A percentile compares a stretch with the other conserved stretches of the same genome.
Conservation (phyloP, 2,113 vertebrate genomes). For the Coptodon bakossiorum region DNA sequence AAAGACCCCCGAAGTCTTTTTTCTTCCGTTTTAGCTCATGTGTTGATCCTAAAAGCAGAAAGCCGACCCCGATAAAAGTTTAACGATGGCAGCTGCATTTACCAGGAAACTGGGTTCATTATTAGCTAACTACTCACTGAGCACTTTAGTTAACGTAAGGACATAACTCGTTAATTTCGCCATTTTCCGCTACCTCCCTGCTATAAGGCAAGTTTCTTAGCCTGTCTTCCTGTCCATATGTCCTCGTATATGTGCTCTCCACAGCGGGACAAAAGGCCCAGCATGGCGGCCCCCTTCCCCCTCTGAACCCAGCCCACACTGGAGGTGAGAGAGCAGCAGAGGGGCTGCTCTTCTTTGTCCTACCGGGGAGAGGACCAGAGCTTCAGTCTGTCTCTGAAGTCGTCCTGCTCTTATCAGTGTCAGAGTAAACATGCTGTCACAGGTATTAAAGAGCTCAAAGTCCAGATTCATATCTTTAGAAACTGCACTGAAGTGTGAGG, state of each 20-base stretch:
- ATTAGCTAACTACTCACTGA: background rate
- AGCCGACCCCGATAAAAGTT: background rate
- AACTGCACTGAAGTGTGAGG: background rate
- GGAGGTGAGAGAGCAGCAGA: background rate
- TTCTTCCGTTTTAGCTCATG: background rate
- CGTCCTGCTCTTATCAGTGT: background rate
- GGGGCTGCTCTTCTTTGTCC: background rate
- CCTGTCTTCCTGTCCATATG: background rate
- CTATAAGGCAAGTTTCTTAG: background rate
- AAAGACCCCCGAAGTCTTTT: background rate
- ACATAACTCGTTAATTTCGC: background rate
- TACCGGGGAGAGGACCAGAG: background rate
- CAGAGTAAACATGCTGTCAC: background rate
- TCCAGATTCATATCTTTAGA: background rate
- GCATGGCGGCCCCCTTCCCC: background rate
- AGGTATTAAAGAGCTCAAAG: rapidly evolving
- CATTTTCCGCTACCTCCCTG: background rate
- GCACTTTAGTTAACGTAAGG: background rate
- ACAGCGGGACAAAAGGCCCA: background rate
- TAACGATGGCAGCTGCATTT: background rate
- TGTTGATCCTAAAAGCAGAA: background rate
- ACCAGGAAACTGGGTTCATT: background rate
- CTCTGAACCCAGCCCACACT: background rate
- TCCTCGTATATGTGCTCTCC: background rate
- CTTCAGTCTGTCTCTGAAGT: background rate